Base-by-base conservation (phyloP, 1,140 invertebrate species). In the Platorchestia sp. region DNA sequence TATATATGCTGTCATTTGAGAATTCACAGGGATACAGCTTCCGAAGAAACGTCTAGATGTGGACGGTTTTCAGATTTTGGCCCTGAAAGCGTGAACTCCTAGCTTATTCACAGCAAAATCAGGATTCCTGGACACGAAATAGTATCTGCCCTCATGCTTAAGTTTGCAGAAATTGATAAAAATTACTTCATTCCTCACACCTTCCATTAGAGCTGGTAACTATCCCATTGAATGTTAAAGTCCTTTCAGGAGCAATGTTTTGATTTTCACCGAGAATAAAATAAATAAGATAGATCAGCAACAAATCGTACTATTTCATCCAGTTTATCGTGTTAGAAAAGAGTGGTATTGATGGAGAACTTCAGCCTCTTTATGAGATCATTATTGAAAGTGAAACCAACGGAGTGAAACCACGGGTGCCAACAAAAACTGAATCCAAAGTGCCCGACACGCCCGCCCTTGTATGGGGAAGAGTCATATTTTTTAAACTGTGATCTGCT, bases 341-440 rank as follows among this genome's bases (percentile, higher is more conserved):
- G 27, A 3, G 59, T 75, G 36, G 59, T 27, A 75, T 75, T 19
- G n/a, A 7, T 51, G 47, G 47, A 51, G 47, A 51, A 7, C 59
- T 3, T 75, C 59, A 75, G 59, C 59, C 59, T 10, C 59, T 36
- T 75, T 75, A 75, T 36, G 43, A 14, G 27, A 89, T 89, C 87
- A 89, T 89, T 89, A 89, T 89, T 89, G 41, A 89, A 89, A 89
- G 87, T 42, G 87, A 89, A 89, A 89, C n/a, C 41, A 41, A 6
- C 27, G 5, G 5, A 44, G 87, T 7, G 87, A 89, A 89, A 75
- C 59, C 59, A 27, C 59, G 36, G 10, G 27, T 75, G 59, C 27
- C 59, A 22, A 27, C 36, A 75, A 75, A 75, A 75, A 75, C 27
- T 75, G 59, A 22, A 10, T 75, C 59, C 47, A 36, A 22, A 36